These are phyloP conservation scores for Thinocorus orbignyianus DNA, from an alignment of 2,113 vertebrate genomes.

Conservation along the genomic window DNA sequence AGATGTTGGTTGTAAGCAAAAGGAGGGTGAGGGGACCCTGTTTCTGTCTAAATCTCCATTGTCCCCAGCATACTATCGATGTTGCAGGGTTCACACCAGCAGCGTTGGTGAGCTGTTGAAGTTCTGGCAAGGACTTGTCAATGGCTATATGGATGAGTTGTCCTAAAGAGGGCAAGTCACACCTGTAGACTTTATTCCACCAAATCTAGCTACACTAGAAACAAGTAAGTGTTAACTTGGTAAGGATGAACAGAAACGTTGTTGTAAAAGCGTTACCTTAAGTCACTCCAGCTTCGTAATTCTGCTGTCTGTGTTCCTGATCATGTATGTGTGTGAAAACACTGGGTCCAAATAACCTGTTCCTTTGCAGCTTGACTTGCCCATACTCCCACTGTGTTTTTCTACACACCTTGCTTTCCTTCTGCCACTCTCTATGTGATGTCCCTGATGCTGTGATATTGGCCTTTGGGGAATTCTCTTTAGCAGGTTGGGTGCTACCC, in stretches of 20 bases:
- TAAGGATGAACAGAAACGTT: neutral
- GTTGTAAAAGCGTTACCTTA: neutral
- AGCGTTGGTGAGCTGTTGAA: neutral
- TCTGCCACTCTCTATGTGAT: neutral
- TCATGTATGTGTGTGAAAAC: neutral
- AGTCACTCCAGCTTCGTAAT: neutral
- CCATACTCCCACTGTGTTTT: neutral
- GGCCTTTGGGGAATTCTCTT: neutral
- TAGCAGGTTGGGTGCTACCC: neutral
- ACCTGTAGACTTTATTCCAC: neutral
- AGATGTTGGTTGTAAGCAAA: neutral
- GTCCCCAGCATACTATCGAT: fast-evolving
- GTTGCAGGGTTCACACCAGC: fast-evolving
- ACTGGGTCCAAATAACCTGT: neutral
- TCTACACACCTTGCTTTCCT: neutral
- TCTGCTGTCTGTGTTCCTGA: neutral
- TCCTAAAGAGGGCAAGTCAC: neutral
- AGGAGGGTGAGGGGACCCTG: neutral
- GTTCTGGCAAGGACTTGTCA: neutral
- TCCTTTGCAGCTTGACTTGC: neutral
- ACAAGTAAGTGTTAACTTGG: neutral
- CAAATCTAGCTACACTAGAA: neutral
- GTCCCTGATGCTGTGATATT: neutral
- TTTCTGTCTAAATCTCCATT: neutral
- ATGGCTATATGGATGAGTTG: neutral